Evolutionary conservation across 2,113 vertebrate genomes (phyloP), one percentile per base, ranked within the genome.

Genomic region (Oncorhynchus keta): DNA sequence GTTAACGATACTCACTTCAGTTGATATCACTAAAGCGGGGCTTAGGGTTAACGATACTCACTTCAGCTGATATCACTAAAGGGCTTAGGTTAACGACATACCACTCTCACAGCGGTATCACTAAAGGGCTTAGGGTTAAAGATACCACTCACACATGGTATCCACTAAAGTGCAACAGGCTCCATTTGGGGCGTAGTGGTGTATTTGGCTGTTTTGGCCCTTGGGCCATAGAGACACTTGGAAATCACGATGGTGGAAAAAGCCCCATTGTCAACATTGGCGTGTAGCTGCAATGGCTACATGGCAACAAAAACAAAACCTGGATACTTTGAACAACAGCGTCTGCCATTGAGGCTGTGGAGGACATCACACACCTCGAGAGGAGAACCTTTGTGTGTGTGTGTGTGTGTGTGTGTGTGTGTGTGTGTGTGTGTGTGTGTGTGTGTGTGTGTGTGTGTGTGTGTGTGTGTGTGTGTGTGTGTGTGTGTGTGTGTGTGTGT

Each of bases 251-350:
- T 82, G 84, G 85, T 85, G 74, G 77, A n/a, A 88, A 90, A 92
- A 92, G 88, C 89, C 85, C 68, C 74, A 92, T 83, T 86, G 92
- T 93, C 87, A 93, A 93, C 89, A 93, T 89, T 89, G 86, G 88
- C 89, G 92, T 85, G 84, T 80, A 83, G 81, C 87, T 73, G 79
- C 83, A 84, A 82, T 81, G 80, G 81, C 84, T 76, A 82, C 86
- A 85, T 82, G 81, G 80, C 83, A 5, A 35, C 6, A 35, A 35
- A 35, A 35, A 1, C 91, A n/a, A n/a, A n/a, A 93, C 91, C 91
- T 93, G 93, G 89, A 89, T 88, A 84, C 85, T 83, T 20, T 14
- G 20, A 89, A 81, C 81, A 82, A 79, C 81, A 73, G 80, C 57
- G 77, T 39, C 35, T 39, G 89, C 80, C 39, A 84, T 86, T 81